Conservation (phyloP, 2,113 vertebrate species). For the Malurus elegans region DNA sequence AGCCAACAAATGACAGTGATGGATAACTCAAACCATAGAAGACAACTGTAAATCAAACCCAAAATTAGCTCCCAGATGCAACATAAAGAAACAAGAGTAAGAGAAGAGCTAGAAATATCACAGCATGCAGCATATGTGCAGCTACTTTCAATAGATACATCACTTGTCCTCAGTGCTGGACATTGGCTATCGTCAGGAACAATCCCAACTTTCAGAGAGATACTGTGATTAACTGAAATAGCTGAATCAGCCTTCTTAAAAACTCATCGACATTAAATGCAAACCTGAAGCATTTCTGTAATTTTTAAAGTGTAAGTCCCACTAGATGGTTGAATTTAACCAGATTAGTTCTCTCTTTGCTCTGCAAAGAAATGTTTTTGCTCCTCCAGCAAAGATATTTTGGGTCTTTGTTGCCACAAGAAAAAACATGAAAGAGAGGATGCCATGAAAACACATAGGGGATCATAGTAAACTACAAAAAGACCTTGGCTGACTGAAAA, state of each 20-base stretch:
- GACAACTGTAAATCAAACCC: not conserved
- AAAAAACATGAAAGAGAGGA: not conserved
- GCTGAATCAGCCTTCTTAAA: not conserved
- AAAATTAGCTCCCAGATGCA: not conserved
- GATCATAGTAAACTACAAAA: not conserved
- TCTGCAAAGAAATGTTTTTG: not conserved
- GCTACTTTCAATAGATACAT: not conserved
- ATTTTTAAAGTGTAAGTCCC: not conserved
- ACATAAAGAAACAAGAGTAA: not conserved
- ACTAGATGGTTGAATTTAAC: not conserved
- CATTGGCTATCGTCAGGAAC: not conserved
- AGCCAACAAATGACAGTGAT: not conserved
- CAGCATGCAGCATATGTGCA: not conserved
- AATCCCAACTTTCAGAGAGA: not conserved
- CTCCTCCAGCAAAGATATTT: not conserved
- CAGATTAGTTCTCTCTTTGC: not conserved
- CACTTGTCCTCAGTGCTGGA: not conserved
- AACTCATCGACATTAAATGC: not conserved
- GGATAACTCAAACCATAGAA: not conserved
- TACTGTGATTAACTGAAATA: not conserved
- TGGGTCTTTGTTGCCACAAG: not conserved
- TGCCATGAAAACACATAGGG: not conserved
- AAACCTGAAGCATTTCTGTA: not conserved
- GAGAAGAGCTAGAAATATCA: not conserved
- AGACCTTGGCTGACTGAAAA: not conserved